Percentiles rank a stretch among this genome's conserved stretches.
These are phyloP conservation scores for Myopa testacea DNA, from an alignment of 2,888 invertebrate species.

Conservation along the genomic window DNA sequence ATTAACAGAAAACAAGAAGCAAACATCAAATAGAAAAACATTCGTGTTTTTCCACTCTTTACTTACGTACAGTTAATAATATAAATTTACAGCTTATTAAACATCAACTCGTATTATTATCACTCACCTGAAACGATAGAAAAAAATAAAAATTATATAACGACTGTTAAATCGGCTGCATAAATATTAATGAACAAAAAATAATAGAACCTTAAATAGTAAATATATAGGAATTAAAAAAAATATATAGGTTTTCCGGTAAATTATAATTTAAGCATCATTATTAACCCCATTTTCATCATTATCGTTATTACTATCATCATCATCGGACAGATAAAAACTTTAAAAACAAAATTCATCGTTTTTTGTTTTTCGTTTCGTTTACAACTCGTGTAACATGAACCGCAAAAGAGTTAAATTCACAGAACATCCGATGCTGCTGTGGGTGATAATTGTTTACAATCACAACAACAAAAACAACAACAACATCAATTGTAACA, in stretches of 20 bases:
- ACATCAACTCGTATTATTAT: neutral
- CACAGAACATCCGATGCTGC: slow-evolving; percentile 1
- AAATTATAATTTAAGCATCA: neutral
- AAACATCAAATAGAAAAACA: no score
- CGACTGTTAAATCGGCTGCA: neutral
- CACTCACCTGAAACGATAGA: slow-evolving; percentile 13
- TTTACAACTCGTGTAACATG: no score
- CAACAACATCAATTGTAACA: no score
- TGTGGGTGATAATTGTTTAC: neutral
- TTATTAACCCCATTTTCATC: neutral
- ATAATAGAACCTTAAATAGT: neutral
- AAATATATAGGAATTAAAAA: neutral
- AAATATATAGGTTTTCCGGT: neutral
- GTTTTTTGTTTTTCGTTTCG: no score
- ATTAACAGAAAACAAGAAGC: no score
- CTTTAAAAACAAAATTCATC: no score
- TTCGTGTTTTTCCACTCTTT: neutral
- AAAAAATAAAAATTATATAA: neutral
- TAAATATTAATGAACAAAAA: neutral
- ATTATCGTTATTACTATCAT: no score
- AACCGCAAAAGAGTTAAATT: slow-evolving; percentile 3
- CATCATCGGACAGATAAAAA: no score
- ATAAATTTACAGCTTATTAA: neutral
- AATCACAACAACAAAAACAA: neutral
- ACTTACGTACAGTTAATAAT: neutral